Evolutionary conservation across 2,113 vertebrate genomes (phyloP).

Genomic region (Morone saxatilis): DNA sequence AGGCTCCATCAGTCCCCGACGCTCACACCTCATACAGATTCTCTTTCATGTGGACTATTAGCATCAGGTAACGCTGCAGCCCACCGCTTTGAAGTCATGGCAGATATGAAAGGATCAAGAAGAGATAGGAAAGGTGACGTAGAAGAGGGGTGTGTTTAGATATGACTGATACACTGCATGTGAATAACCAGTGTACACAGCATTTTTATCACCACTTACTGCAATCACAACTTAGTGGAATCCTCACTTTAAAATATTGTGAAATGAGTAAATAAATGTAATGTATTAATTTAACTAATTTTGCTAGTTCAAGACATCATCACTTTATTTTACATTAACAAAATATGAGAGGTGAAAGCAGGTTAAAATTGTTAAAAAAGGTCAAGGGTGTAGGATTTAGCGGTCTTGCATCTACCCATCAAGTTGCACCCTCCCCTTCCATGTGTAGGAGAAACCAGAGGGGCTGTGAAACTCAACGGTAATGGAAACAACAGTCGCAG

Average conservation of each 20-base stretch:
- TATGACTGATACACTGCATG: slow-evolving; percentile 46
- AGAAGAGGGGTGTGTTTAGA: slow-evolving; percentile 47
- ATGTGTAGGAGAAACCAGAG: too few species aligned
- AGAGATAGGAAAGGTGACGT: slow-evolving; percentile 42
- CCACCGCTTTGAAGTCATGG: slow-evolving; percentile 76
- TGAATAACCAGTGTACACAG: slow-evolving; percentile 29
- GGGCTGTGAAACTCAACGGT: too few species aligned
- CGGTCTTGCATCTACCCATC: too few species aligned
- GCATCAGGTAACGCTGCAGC: slow-evolving; percentile 77
- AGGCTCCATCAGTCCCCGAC: slow-evolving; percentile 67
- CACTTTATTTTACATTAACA: too few species aligned
- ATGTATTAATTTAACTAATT: too few species aligned
- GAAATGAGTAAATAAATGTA: neutral
- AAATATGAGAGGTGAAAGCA: neutral
- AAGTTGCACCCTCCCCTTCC: too few species aligned
- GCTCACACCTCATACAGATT: slow-evolving; percentile 78
- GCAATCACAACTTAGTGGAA: neutral
- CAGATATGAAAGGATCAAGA: slow-evolving; percentile 70
- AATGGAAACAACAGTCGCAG: too few species aligned
- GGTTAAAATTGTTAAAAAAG: too few species aligned
- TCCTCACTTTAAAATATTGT: neutral
- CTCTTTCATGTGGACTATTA: slow-evolving; percentile 84
- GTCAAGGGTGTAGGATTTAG: too few species aligned
- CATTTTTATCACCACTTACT: slow-evolving; percentile 6
- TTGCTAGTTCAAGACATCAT: neutral